Conservation (phyloP, 2,113 vertebrate genomes). For the Cavia porcellus region DNA sequence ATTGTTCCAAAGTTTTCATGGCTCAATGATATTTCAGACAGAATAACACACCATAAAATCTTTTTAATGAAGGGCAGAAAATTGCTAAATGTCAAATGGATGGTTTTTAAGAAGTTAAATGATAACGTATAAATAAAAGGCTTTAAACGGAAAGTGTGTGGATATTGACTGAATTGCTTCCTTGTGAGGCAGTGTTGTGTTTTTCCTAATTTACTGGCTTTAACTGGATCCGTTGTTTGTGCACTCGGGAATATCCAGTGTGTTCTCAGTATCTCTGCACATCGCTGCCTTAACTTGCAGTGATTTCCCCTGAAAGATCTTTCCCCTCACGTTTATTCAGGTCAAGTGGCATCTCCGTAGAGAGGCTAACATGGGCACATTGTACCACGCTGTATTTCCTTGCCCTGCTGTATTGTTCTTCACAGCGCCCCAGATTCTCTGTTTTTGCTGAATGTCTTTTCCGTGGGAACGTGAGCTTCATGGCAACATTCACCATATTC, state of each 20-base stretch:
- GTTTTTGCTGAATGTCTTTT: constrained; percentile 20
- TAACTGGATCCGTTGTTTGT: neutral
- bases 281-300: neutral
- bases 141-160: constrained; percentile 21
- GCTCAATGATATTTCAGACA: constrained; percentile 32
- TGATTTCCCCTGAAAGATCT: constrained; percentile 22
- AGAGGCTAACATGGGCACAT: neutral
- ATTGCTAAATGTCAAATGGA: constrained; percentile 34
- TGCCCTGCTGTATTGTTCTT: neutral
- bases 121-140: neutral
- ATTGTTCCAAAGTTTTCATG: neutral
- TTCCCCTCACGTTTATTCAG: neutral
- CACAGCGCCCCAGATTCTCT: neutral
- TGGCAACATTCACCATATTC: neutral
- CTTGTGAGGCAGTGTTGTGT: neutral
- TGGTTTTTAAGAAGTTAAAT: constrained; percentile 58
- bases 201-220: neutral
- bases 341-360: neutral
- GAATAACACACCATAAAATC: constrained; percentile 21
- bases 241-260: neutral
- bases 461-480: neutral
- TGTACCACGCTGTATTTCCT: neutral
- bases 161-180: neutral
- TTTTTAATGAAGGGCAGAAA: constrained; percentile 17
- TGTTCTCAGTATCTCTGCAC: neutral